A percentile compares a stretch with the other conserved stretches of the same genome.
These are phyloP conservation scores for Poeciliopsis turrubarensis DNA, from an alignment of 2,113 vertebrate species.

Conservation along the genomic window DNA sequence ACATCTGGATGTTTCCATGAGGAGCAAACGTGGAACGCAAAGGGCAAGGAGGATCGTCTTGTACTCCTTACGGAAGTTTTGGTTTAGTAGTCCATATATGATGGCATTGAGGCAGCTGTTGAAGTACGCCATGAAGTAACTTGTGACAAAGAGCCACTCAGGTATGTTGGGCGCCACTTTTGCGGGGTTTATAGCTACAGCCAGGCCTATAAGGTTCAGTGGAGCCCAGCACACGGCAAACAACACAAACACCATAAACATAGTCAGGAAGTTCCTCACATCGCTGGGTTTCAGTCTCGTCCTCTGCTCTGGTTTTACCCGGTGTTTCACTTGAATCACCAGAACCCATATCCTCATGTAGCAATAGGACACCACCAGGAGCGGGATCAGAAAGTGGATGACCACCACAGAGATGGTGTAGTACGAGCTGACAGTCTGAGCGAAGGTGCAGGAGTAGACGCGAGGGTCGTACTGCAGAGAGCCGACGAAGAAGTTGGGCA, in stretches of 20 bases:
- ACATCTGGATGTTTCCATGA: conserved; percentile 69
- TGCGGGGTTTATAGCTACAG: conserved; percentile 71
- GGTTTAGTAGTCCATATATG: conserved; percentile 77
- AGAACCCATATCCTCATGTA: conserved; percentile 83
- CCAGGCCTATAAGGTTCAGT: conserved; percentile 75
- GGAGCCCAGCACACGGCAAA: conserved; percentile 79
- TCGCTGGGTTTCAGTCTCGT: conserved; percentile 77
- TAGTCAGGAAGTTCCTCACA: conserved; percentile 81
- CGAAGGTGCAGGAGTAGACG: conserved; percentile 80
- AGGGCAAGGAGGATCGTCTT: conserved; percentile 73
- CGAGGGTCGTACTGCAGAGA: conserved; percentile 81
- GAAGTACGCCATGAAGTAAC: conserved; percentile 80
- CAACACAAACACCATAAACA: conserved; percentile 79
- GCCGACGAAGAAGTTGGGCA: conserved; percentile 81
- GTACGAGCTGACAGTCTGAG: conserved; percentile 77
- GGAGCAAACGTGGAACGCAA: conserved; percentile 68
- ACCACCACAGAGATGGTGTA: conserved; percentile 82
- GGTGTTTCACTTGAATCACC: conserved; percentile 77
- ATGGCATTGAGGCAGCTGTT: conserved; percentile 80
- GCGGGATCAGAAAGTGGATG: conserved; percentile 80
- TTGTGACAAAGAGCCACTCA: conserved; percentile 76
- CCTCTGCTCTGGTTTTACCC: conserved; percentile 73
- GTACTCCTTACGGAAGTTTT: conserved; percentile 79
- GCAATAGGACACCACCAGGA: conserved; percentile 81
- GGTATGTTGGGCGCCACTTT: conserved; percentile 71